Conservation (phyloP, 2,797 vertebrate genomes). For the Graptemys geographica region DNA sequence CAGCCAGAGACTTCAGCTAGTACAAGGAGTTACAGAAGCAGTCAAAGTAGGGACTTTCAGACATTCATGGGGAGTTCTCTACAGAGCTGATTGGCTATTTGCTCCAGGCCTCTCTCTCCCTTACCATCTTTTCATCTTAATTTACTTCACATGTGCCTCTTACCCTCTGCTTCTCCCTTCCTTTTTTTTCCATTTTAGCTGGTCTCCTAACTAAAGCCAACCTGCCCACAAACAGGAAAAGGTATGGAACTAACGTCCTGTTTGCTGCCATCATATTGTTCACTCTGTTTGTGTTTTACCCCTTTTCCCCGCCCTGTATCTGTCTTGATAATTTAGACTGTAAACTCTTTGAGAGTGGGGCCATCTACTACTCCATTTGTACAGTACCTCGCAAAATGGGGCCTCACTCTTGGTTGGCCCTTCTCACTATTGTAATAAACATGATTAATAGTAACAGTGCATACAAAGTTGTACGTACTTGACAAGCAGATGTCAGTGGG, state of each 20-base stretch:
- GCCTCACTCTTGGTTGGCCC: not conserved
- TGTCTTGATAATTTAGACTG: no score
- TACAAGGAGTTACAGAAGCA: not conserved
- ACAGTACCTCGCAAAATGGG: not conserved
- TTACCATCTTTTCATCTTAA: not conserved
- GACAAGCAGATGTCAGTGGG: not conserved
- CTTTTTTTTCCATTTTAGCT: not conserved
- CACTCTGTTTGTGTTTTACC: not conserved
- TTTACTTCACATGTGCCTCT: not conserved
- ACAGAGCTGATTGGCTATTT: not conserved
- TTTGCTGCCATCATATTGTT: not conserved
- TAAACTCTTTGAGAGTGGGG: not conserved
- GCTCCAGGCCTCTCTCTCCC: not conserved
- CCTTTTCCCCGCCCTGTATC: no score
- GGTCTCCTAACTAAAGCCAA: no score
- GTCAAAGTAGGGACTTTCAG: not conserved
- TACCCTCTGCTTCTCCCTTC: not conserved
- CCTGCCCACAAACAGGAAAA: no score
- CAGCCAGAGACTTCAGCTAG: rapidly evolving
- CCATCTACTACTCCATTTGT: not conserved
- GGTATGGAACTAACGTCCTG: no score
- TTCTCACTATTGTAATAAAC: not conserved
- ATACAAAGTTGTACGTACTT: not conserved
- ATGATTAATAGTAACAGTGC: no score
- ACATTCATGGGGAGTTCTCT: not conserved